phyloP scores from a whole-genome alignment of 2,797 vertebrate genomes.

The Leucoraja ocellata region DNA sequence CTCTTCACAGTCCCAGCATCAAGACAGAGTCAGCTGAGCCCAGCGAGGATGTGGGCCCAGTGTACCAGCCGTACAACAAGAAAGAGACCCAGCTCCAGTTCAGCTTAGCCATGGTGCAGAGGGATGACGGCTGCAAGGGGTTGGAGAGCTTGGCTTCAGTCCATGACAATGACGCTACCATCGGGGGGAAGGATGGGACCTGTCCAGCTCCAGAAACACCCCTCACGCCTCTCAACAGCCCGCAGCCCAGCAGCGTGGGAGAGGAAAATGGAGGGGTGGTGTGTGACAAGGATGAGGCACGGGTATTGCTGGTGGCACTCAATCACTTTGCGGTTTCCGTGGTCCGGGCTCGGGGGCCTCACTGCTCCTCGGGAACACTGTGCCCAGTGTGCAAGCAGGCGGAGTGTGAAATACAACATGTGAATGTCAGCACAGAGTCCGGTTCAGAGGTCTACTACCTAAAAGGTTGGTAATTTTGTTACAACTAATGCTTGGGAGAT shows the following conservation, averaged over 20 bases:
- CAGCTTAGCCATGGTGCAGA: slow-evolving; percentile 50
- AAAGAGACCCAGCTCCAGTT: slow-evolving; percentile 49
- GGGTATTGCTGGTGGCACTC: slow-evolving; percentile 54
- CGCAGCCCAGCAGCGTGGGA: too few relatives aligned
- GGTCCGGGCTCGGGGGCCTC: slow-evolving; percentile 54
- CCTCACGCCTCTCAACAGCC: too few relatives aligned
- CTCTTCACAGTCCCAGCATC: slow-evolving; percentile 48
- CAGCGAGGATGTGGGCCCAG: slow-evolving; percentile 34
- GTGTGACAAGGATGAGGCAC: neutral
- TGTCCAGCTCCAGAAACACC: neutral
- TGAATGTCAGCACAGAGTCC: slow-evolving; percentile 53
- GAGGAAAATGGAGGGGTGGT: neutral
- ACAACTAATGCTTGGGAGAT: too few relatives aligned
- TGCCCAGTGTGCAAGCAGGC: slow-evolving; percentile 45
- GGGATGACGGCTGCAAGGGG: neutral
- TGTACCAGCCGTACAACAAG: slow-evolving; percentile 45
- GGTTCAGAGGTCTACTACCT: slow-evolving; percentile 40
- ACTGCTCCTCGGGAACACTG: neutral
- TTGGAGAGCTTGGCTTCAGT: neutral
- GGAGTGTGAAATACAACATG: slow-evolving; percentile 49
- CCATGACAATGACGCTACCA: too few relatives aligned
- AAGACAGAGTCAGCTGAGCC: neutral
- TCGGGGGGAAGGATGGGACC: neutral
- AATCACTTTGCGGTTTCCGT: slow-evolving; percentile 52
- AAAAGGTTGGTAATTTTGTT: slow-evolving; percentile 7